Base-by-base conservation (phyloP, 1,140 invertebrate genomes). In the Acyrthosiphon pisum region DNA sequence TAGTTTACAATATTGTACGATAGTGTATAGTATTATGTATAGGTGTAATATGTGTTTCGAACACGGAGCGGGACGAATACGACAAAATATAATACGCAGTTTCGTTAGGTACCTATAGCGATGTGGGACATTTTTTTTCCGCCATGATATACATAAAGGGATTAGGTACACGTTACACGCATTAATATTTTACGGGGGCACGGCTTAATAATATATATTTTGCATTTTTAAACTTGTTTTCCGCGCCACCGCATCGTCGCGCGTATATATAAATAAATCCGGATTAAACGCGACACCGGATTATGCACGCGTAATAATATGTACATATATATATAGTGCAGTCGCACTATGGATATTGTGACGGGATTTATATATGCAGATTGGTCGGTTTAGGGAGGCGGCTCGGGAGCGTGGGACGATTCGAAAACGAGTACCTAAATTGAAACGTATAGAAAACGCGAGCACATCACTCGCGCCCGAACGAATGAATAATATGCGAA, bases 171-270 rank as follows among this genome's bases (percentile, higher is more conserved):
- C 37, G 37, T n/a, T 87, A 87, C 46, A 53, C 87, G 30, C 46
- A 50, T 88, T 35, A 88, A 88, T 88, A 88, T 53, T 35, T n/a
- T 53, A 88, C 87, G 14, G 87, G 87, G 30, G 46, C 87, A 48
- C 6, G 7, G 48, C 44, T 30, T n/a, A 84, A 18, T 84, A 84
- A 44, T 44, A 84, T 44, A 84, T n/a, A 50, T 88, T 50, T 88
- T 35, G 48, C 30, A 53, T 88, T 88, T 88, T 88, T 89, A 90
- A 93, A 90, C 48, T 56, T 88, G 48, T 89, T 93, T 88, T 88
- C 50, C 60, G 41, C 35, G 23, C 41, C 26, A 81, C 26, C 44
- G 48, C 18, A 30, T 90, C n/a, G 46, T 37, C n/a, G 48, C 41
- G 41, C 41, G 41, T 41, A 41, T 41, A 41, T 41, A 87, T 87